A percentile compares a stretch with the other conserved stretches of the same genome.
Conservation (phyloP, 2,113 vertebrate species). For the Sterna hirundo region DNA sequence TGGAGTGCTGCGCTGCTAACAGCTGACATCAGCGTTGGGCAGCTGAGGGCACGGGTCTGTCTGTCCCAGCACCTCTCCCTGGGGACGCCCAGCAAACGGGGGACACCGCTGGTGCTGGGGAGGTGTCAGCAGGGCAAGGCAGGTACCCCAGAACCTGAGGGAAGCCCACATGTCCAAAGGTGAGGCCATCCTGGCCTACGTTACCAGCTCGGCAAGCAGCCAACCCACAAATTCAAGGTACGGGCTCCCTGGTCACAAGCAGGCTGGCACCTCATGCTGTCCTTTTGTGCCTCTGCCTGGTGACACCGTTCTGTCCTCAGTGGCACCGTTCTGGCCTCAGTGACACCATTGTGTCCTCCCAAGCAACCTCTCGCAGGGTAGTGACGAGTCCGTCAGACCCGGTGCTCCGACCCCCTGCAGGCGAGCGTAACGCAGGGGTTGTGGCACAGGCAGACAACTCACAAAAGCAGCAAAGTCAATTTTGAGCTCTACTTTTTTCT, state of each 20-base stretch:
- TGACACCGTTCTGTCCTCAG: background rate
- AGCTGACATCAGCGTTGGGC: background rate
- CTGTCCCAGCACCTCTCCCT: background rate
- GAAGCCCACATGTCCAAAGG: background rate
- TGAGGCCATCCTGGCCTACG: background rate
- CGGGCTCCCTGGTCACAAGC: accelerated
- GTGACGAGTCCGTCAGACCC: accelerated
- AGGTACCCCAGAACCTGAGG: background rate
- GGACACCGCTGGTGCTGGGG: background rate
- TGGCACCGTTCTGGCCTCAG: background rate
- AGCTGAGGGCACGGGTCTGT: accelerated
- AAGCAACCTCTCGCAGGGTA: background rate
- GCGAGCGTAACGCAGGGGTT: background rate
- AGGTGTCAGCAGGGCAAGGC: background rate
- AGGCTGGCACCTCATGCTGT: accelerated
- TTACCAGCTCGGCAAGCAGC: background rate
- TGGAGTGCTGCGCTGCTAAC: background rate
- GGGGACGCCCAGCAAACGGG: accelerated
- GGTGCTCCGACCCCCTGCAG: background rate
- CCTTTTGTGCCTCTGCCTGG: background rate
- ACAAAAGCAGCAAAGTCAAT: slow-evolving; percentile 36
- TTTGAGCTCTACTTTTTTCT: slow-evolving; percentile 46
- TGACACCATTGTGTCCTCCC: background rate
- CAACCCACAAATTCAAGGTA: background rate
- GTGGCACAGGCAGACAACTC: background rate